Conservation (phyloP, 2,797 vertebrate genomes). For the Lerista edwardsae region DNA sequence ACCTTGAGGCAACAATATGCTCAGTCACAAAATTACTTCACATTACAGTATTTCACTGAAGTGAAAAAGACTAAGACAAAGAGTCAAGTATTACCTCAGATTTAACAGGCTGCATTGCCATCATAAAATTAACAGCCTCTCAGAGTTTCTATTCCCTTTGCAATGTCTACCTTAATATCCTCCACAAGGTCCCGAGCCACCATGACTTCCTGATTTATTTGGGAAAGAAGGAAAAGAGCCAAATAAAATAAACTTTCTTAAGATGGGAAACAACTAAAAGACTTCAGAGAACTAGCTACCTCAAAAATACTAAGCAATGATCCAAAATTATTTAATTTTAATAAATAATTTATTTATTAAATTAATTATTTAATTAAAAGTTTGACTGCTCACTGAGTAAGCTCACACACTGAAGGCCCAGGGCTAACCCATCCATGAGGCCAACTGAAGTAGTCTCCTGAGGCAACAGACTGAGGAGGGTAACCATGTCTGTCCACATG, state of each 20-base stretch:
- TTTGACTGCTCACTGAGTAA: no score
- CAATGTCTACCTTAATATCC: slow-evolving; percentile 22
- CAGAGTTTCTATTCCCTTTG: slow-evolving; percentile 21
- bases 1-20: slow-evolving; percentile 26
- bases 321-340: neutral
- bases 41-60: slow-evolving; percentile 38
- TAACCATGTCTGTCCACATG: no score
- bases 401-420: no score
- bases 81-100: slow-evolving; percentile 36
- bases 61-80: slow-evolving; percentile 34
- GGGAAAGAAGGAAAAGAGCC: neutral
- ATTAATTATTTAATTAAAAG: neutral
- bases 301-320: neutral
- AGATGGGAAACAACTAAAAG: neutral
- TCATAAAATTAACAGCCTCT: slow-evolving; percentile 27
- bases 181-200: neutral
- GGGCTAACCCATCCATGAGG: no score
- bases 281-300: neutral
- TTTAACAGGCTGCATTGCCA: slow-evolving; percentile 25
- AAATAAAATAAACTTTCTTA: neutral
- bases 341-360: no score
- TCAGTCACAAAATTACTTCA: slow-evolving; percentile 33
- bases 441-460: no score
- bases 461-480: no score
- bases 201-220: neutral